Evolutionary conservation across 2,113 vertebrate species (phyloP).

Genomic region (Xenus cinereus): DNA sequence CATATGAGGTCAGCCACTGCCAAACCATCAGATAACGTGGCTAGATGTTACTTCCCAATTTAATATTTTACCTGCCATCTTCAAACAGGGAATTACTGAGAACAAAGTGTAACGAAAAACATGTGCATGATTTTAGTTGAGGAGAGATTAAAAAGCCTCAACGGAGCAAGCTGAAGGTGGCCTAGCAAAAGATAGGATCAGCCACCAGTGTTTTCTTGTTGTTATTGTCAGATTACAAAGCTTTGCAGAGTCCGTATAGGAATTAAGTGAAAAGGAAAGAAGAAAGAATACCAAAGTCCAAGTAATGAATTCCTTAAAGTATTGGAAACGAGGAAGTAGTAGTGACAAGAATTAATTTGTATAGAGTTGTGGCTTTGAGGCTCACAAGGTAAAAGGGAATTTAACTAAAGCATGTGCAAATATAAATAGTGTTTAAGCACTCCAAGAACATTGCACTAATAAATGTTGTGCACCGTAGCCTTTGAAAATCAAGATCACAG

Average conservation of each 20-base stretch:
- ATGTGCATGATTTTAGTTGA: neutral
- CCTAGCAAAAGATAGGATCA: conserved; percentile 6
- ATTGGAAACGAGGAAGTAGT: conserved; percentile 48
- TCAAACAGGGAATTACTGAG: neutral
- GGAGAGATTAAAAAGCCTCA: neutral
- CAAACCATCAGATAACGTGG: neutral
- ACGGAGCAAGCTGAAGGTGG: neutral
- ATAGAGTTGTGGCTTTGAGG: neutral
- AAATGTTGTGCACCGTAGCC: conserved; percentile 26
- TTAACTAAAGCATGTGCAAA: conserved; percentile 37
- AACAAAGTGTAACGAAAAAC: neutral
- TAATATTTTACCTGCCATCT: conserved; percentile 11
- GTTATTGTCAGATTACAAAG: conserved; percentile 4
- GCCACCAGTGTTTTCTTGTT: neutral
- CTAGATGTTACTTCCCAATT: neutral
- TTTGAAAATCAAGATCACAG: conserved; percentile 60
- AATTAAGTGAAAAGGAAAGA: neutral
- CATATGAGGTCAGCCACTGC: neutral
- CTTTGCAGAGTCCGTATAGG: neutral
- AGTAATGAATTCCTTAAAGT: conserved; percentile 32
- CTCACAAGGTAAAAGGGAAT: neutral
- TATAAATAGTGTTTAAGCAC: conserved; percentile 55
- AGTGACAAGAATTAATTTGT: conserved; percentile 31
- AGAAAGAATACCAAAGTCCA: neutral
- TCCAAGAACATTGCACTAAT: conserved; percentile 40